Evolutionary conservation across 2,797 vertebrate genomes (phyloP), one percentile per base, ranked within the genome.

Genomic region (Spinus olivaceus): DNA sequence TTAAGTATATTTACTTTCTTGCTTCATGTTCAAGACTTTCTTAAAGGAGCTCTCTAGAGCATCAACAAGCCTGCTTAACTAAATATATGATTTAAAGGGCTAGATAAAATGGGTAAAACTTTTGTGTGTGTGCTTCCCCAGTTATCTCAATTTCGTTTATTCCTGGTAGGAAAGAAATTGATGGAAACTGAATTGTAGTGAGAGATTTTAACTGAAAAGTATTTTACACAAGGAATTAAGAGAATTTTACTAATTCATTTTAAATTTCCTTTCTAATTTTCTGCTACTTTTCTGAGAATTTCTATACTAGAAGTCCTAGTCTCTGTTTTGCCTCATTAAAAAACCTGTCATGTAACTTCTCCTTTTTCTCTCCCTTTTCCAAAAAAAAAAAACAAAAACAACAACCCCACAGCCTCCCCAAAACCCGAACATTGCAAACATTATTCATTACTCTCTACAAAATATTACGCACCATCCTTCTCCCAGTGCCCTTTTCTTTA

Each of bases 351-450:
- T 32, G 35, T 6, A 6, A 70, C 6, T 12, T 81, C 10, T 66
- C 17, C 5, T 27, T 82, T 41, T 50, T 60, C 17, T 54, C 13
- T 77, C 11, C 9, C 14, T 20, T 24, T 53, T 5, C 8, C 49
- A 39, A 70, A 47, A 53, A 50, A 35, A 20, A 8, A 4, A 25
- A 21, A 30, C 8, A 20, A 20, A 37, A 39, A 13, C 3, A 20
- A 4, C 4, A 44, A 1, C 2, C 9, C 22, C 32, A 24, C 27
- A 74, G 11, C 10, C 14, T 4, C 3, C 7, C 24, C 9, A 7
- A 10, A 12, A 20, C 7, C 3, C 5, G 5, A 74, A 59, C 8
- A 42, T 2, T 21, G 3, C 12, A 69, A 67, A 61, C 22, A 57
- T 1, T 19, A 24, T 21, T 83, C 22, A 65, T 35, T 81, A 24